Base-by-base conservation (phyloP, 2,888 invertebrate species). In the Lasioglossum marginatum region DNA sequence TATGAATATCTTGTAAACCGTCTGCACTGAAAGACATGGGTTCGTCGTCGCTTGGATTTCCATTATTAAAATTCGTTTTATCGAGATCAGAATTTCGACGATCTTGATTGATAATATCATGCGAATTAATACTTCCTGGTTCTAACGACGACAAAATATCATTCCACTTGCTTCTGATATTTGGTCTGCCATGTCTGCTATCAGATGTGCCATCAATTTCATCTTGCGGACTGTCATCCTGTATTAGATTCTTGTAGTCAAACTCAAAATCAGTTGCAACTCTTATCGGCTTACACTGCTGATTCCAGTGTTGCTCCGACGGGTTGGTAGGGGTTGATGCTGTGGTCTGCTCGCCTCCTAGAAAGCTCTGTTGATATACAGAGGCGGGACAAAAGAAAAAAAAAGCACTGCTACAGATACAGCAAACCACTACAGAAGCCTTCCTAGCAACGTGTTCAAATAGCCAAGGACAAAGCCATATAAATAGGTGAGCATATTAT, bases 341-440 rank as follows among this genome's bases (percentile, higher is more conserved):
- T 92, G 92, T 83, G 92, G 93, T 91, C 90, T 93, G 93, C 89
- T 94, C 93, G 93, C 93, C 93, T 95, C 94, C 95, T 95, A 93
- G 92, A 95, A 95, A 94, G 93, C 94, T 94, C 94, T 94, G 94
- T 92, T 94, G 93, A 93, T 94, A 92, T 94, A 94, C 94, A 93
- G 94, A 94, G 93, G 92, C 91, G 90, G 91, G 86, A 92, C 92
- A 93, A 93, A 91, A 93, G 91, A 94, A 93, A 93, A 94, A 92
- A 94, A 94, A 94, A 94, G 94, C 93, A 91, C 90, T 91, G 93
- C 94, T 94, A 94, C 94, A 94, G 94, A 94, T 94, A 94, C 92
- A 92, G 93, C 94, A 94, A 93, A 94, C 93, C 92, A 93, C 93
- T 94, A 94, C 94, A 84, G 82, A 94, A 94, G 93, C 94, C 86